Percentiles rank a stretch among this genome's conserved stretches.
phyloP scores from a whole-genome alignment of 2,888 invertebrate species.

The Caenorhabditis sp. region DNA sequence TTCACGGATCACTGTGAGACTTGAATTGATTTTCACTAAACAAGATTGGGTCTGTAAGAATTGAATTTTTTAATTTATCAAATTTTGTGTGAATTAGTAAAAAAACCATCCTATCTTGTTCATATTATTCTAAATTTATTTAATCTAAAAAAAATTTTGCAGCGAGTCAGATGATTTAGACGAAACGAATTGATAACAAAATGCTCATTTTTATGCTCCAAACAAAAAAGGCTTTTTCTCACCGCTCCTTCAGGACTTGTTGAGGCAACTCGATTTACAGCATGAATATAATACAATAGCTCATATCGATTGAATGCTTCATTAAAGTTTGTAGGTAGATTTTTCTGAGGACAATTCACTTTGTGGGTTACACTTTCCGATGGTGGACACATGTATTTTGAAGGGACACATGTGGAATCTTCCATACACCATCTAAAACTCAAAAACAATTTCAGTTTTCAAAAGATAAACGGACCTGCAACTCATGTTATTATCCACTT shows the following conservation, averaged over 20 bases:
- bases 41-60: slow-evolving; percentile 8
- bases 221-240: slow-evolving; percentile 10
- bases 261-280: slow-evolving; percentile 37
- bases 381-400: slow-evolving; percentile 41
- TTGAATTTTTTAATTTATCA: background rate
- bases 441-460: too few relatives aligned
- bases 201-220: too few relatives aligned
- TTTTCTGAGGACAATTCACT: slow-evolving; percentile 31
- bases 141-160: too few relatives aligned
- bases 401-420: slow-evolving; percentile 17
- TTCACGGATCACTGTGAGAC: background rate
- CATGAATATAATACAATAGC: slow-evolving; percentile 29
- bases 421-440: slow-evolving; percentile 14
- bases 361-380: slow-evolving; percentile 19
- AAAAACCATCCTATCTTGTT: too few relatives aligned
- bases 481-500: slow-evolving; percentile 15
- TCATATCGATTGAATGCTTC: slow-evolving; percentile 18
- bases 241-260: slow-evolving; percentile 32
- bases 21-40: background rate
- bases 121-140: too few relatives aligned
- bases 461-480: too few relatives aligned
- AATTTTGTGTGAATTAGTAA: too few relatives aligned
- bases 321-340: slow-evolving; percentile 2
- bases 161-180: too few relatives aligned
- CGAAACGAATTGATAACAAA: too few relatives aligned